These are phyloP conservation scores for Anolis sagrei DNA, from an alignment of 2,113 vertebrate species.

Conservation along the genomic window DNA sequence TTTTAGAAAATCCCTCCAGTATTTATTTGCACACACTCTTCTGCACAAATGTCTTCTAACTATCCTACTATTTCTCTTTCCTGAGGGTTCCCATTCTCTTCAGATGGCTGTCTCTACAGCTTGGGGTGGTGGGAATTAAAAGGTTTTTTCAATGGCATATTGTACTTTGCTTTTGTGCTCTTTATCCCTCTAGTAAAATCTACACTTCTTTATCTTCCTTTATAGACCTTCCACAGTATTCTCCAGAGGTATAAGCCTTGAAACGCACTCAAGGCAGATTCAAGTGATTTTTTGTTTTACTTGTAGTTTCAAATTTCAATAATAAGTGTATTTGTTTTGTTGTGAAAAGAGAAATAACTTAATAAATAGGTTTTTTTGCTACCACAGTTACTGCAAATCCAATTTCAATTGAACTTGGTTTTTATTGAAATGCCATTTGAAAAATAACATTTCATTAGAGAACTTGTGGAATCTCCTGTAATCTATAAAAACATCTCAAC, in stretches of 20 bases:
- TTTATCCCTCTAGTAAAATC: slow-evolving; percentile 9
- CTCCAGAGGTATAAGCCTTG: not conserved
- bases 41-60: not conserved
- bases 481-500: too few species aligned
- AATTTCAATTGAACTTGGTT: slow-evolving; percentile 17
- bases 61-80: not conserved
- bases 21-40: not conserved
- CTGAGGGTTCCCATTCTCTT: not conserved
- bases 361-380: slow-evolving; percentile 8
- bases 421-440: not conserved
- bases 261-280: slow-evolving; percentile 7
- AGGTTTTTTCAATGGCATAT: not conserved
- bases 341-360: slow-evolving; percentile 3
- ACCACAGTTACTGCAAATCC: slow-evolving; percentile 6
- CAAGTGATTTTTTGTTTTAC: not conserved
- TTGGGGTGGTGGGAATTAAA: not conserved
- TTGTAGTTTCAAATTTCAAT: slow-evolving; percentile 14
- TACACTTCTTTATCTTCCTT: slow-evolving; percentile 11
- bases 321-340: not conserved
- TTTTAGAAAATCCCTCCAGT: not conserved
- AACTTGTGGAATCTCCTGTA: not conserved
- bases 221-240: not conserved
- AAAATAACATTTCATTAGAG: not conserved
- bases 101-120: not conserved
- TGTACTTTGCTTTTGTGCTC: not conserved